Base-by-base conservation (phyloP, 2,113 vertebrate genomes). In the Aphyosemion australe region DNA sequence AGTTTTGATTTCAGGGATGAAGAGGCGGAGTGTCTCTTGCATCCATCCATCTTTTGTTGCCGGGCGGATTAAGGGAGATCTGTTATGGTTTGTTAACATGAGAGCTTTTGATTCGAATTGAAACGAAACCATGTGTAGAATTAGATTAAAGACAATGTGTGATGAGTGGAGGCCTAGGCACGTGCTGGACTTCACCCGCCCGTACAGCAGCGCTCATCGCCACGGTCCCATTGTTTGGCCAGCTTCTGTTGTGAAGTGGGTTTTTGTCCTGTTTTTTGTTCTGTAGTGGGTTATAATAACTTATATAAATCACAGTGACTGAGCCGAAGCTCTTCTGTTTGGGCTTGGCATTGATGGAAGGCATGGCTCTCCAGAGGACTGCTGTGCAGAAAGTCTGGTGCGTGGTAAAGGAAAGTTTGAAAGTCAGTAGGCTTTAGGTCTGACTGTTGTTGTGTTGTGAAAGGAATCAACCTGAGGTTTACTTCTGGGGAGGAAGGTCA, bases 1-100 rank as follows among this genome's bases (percentile, higher is more conserved):
- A 91, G 78, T 54, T 82, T 74, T 87, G 90, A 91, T 90, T 91
- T 89, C 74, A 73, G 81, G 87, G 83, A 88, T 47, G 66, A 88
- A 93, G 90, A 91, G 86, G 83, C 78, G 48, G 84, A 83, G 88
- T 87, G 90, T 86, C 79, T 89, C 69, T 79, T 74, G 83, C 89
- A 90, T 89, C 91, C 88, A 80, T 91, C 84, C 88, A 79, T 91
- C 84, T 90, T 91, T 90, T 92, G 89, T 92, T 87, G 85, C 84
- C 82, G 79, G 84, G 79, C 79, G 89, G 91, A 93, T 92, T 92
- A 91, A 80, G 84, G 82, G 84, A 87, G 90, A 91, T 90, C 89
- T 92, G 91, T 92, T 93, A 90, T 90, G 92, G 89, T 91, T 88
- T 91, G 90, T 92, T 89, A 91, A 91, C 91, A 92, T 81, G 82